These are phyloP conservation scores for Parambassis ranga DNA, from an alignment of 2,797 vertebrate species.

Conservation along the genomic window DNA sequence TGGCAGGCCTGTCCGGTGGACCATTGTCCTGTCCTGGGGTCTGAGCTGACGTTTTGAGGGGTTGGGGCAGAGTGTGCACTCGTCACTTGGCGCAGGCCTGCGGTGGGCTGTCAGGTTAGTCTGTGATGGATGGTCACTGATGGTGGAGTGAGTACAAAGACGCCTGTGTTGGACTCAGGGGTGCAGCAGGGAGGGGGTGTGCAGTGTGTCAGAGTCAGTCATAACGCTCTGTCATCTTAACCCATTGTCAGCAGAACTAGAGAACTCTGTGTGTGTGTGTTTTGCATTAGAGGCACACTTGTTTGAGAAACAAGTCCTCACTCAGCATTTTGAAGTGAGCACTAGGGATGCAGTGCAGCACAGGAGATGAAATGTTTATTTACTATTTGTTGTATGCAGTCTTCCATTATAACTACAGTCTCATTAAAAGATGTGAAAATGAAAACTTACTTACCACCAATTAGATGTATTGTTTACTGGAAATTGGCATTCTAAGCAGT, in stretches of 20 bases:
- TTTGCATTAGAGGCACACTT: conserved; percentile 38
- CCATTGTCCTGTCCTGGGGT: conserved; percentile 3
- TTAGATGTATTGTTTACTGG: no score
- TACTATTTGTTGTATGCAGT: background rate
- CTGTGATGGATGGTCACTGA: conserved; percentile 93
- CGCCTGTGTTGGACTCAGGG: conserved; percentile 79
- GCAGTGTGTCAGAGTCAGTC: conserved; percentile 92
- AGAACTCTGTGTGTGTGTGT: conserved; percentile 34
- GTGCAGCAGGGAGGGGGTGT: conserved; percentile 69
- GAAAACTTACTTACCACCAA: no score
- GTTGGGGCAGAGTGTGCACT: conserved; percentile 40
- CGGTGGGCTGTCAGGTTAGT: conserved; percentile 90
- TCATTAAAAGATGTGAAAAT: background rate
- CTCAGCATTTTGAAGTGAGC: conserved; percentile 66
- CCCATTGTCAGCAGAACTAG: conserved; percentile 79
- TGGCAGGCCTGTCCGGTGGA: background rate
- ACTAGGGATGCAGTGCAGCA: conserved; percentile 44
- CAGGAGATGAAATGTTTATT: conserved; percentile 20
- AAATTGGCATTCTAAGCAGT: no score
- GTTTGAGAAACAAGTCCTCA: conserved; percentile 41
- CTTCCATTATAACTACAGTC: background rate
- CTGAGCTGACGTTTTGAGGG: conserved; percentile 12
- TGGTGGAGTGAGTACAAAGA: conserved; percentile 91
- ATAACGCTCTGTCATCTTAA: conserved; percentile 78
- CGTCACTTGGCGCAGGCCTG: conserved; percentile 50